Base-by-base conservation (phyloP, 2,888 invertebrate genomes). In the Andrena haemorrhoa region DNA sequence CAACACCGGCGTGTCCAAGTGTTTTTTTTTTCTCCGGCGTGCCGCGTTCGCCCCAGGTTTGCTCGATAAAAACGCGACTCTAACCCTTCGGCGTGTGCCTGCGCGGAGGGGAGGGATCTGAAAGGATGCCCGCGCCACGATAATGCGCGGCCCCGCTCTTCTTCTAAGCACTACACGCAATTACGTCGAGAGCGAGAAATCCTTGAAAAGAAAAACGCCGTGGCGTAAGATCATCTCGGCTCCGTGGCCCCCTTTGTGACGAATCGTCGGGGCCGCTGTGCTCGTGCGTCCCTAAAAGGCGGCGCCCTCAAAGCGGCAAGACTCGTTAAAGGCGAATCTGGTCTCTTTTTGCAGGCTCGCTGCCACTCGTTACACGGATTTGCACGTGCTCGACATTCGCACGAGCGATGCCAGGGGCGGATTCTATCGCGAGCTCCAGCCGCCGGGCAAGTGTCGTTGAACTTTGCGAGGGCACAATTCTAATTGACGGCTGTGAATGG, bases 311-410 rank as follows among this genome's bases (percentile, higher is more conserved):
- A 87, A 86, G 88, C 84, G 68, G 33, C n/a, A 68, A 75, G 71
- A 68, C 78, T 88, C 89, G 87, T 87, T 88, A 88, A 78, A 86
- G 65, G 76, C 72, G 72, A 69, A 79, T 85, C 79, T 72, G 68
- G 84, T 66, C 68, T 73, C 65, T 78, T 79, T 77, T 69, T 58
- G 26, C 23, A 20, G 31, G 72, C 56, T 60, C 35, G 65, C 8
- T n/a, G 53, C 69, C 56, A 73, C 75, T 84, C 78, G 82, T 85
- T 86, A 85, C 82, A 77, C 73, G 60, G 63, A 56, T 61, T 77
- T 68, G 72, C 82, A 84, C 86, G 87, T 78, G 87, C 76, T 63
- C 35, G 75, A 66, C 41, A 33, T 51, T 58, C 69, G 70, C 49
- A 65, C 58, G 49, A 29, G 10, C 47, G 20, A 16, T 2, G 33